Percentiles rank a stretch among this genome's conserved stretches.
These are phyloP conservation scores for Eulemur albifrons DNA, from an alignment of 2,797 vertebrate species.

Conservation along the genomic window DNA sequence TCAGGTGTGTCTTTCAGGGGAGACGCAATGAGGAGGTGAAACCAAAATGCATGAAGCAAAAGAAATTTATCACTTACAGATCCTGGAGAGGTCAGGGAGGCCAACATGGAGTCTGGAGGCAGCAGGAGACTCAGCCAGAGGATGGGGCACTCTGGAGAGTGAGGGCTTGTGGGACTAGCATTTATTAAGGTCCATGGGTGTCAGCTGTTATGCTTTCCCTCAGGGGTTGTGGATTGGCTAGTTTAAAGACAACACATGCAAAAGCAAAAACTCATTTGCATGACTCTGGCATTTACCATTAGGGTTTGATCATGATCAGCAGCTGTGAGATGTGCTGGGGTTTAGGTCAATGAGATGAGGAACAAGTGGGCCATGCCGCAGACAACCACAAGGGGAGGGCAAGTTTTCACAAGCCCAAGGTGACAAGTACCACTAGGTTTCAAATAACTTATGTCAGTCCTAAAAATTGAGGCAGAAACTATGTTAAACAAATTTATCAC, in stretches of 20 bases:
- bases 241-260: neutral
- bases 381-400: neutral
- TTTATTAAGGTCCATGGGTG: neutral
- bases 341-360: neutral
- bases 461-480: neutral
- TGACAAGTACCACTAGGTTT: neutral
- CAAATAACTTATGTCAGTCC: neutral
- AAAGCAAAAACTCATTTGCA: no score
- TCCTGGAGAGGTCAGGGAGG: no score
- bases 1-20: neutral
- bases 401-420: neutral
- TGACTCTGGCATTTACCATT: neutral
- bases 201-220: neutral
- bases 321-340: neutral
- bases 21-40: neutral
- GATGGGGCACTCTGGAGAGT: accelerated
- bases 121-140: accelerated
- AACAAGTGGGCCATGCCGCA: neutral
- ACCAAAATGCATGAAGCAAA: neutral
- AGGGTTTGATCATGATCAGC: neutral
- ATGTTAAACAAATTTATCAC: neutral
- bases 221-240: neutral
- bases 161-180: accelerated
- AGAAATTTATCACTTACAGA: neutral
- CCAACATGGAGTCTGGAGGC: no score